A percentile compares a stretch with the other conserved stretches of the same genome.
Evolutionary conservation across 2,888 invertebrate species (phyloP).

Genomic region (Leptinotarsa juncta): DNA sequence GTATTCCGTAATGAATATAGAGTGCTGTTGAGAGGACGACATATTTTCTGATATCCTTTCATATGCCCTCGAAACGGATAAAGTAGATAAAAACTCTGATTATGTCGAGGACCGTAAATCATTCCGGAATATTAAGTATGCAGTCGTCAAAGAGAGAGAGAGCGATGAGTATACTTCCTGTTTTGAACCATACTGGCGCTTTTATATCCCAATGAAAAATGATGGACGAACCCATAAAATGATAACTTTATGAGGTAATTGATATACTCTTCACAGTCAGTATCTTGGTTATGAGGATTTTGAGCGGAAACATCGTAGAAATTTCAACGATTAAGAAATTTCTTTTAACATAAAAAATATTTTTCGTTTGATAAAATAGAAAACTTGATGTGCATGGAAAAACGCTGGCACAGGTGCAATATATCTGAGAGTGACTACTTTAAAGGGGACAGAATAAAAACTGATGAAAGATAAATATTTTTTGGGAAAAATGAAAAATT

Average conservation of each 20-base stretch:
- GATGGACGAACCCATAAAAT: not conserved
- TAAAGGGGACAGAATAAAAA: no score
- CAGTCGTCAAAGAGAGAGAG: not conserved
- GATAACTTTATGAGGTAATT: slow-evolving; percentile 14
- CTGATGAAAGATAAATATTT: no score
- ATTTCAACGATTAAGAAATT: no score
- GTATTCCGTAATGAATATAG: slow-evolving; percentile 37
- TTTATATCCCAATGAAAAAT: slow-evolving; percentile 25
- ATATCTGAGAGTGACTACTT: no score
- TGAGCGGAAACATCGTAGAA: not conserved
- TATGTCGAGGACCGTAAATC: slow-evolving; percentile 24
- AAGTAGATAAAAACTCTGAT: slow-evolving; percentile 21
- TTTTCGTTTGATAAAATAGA: no score
- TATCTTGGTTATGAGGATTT: not conserved
- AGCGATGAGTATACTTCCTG: not conserved
- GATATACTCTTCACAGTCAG: not conserved
- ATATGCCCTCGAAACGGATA: slow-evolving; percentile 15
- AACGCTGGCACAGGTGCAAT: no score
- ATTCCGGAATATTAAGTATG: slow-evolving; percentile 15
- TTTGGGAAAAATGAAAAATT: no score
- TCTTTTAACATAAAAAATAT: no score
- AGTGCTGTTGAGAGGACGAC: slow-evolving; percentile 28
- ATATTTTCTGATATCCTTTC: slow-evolving; percentile 24
- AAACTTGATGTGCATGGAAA: no score
- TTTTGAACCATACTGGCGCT: not conserved